A percentile compares a stretch with the other conserved stretches of the same genome.
These are phyloP conservation scores for Synergus gifuensis DNA, from an alignment of 2,888 invertebrate genomes.

Conservation along the genomic window DNA sequence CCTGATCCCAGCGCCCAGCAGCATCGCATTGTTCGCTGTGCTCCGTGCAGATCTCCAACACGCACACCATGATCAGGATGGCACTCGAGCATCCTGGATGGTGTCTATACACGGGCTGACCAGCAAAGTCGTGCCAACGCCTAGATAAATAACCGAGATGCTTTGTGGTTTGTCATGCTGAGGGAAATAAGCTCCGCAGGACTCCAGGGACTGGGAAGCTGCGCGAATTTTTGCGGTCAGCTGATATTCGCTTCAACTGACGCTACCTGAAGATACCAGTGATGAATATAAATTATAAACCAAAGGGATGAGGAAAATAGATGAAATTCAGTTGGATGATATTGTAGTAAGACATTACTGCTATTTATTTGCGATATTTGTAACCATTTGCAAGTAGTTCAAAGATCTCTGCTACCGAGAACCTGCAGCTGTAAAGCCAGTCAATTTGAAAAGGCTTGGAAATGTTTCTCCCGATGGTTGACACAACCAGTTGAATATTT, in stretches of 20 bases:
- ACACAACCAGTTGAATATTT: constrained; percentile 39
- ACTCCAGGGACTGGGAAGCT: constrained; percentile 7
- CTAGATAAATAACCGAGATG: constrained; percentile 39
- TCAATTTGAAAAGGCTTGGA: constrained; percentile 38
- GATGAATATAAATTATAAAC: too few species aligned
- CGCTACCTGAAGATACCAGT: neutral
- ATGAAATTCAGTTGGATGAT: neutral
- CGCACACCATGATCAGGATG: constrained; percentile 38
- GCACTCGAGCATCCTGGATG: constrained; percentile 26
- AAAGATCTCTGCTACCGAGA: constrained; percentile 17
- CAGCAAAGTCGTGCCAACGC: constrained; percentile 39
- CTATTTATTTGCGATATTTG: constrained; percentile 22
- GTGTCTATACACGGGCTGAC: constrained; percentile 41
- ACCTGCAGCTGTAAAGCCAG: constrained; percentile 26
- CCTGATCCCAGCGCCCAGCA: constrained; percentile 28
- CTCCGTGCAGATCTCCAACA: constrained; percentile 36
- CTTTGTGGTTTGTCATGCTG: constrained; percentile 24
- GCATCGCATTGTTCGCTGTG: constrained; percentile 45
- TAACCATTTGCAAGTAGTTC: constrained; percentile 16
- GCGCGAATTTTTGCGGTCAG: neutral
- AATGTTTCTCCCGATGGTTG: constrained; percentile 37
- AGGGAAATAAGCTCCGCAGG: constrained; percentile 7
- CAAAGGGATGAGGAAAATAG: neutral
- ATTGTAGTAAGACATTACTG: neutral
- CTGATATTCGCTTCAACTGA: neutral